A percentile compares a stretch with the other conserved stretches of the same genome.
These are phyloP conservation scores for Drosophila subsilvestris DNA, from an alignment of 2,888 invertebrate genomes.

Conservation along the genomic window DNA sequence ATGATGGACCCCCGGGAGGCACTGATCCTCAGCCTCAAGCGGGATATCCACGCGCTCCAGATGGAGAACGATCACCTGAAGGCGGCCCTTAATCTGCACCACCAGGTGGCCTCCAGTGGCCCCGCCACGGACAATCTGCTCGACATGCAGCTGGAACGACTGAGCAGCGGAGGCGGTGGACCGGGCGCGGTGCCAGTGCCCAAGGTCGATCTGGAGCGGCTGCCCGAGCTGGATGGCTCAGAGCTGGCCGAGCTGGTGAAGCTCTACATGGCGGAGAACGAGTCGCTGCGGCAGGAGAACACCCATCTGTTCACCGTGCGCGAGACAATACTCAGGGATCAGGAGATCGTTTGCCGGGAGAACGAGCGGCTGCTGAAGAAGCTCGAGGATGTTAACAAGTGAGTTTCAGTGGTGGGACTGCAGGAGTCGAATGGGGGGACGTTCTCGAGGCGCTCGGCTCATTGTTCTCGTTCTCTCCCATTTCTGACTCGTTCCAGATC, in stretches of 20 bases:
- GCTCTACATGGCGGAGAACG: constrained; percentile 93
- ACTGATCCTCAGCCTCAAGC: constrained; percentile 93
- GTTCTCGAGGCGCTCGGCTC: constrained; percentile 58
- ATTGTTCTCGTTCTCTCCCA: constrained; percentile 77
- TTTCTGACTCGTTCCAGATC: constrained; percentile 78
- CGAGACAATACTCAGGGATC: constrained; percentile 93
- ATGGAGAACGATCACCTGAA: constrained; percentile 95
- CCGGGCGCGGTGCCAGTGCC: constrained; percentile 82
- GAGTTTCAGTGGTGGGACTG: constrained; percentile 84
- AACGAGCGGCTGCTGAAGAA: constrained; percentile 95
- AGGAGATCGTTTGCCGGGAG: constrained; percentile 94
- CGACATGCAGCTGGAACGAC: constrained; percentile 60
- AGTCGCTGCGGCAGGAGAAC: constrained; percentile 92
- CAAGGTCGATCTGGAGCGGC: constrained; percentile 89
- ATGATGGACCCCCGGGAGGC: constrained; percentile 98
- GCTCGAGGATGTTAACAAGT: constrained; percentile 94
- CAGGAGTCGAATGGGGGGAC: background rate
- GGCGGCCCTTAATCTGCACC: constrained; percentile 89
- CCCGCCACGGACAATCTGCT: constrained; percentile 57
- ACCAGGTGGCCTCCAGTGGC: constrained; percentile 83
- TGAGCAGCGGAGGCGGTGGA: constrained; percentile 61
- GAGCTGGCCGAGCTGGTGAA: constrained; percentile 93
- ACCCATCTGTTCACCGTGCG: constrained; percentile 91
- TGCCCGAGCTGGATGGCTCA: constrained; percentile 90
- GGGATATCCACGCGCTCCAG: constrained; percentile 93